Base-by-base conservation (phyloP, 2,797 vertebrate genomes). In the Melanotaenia nigrans region DNA sequence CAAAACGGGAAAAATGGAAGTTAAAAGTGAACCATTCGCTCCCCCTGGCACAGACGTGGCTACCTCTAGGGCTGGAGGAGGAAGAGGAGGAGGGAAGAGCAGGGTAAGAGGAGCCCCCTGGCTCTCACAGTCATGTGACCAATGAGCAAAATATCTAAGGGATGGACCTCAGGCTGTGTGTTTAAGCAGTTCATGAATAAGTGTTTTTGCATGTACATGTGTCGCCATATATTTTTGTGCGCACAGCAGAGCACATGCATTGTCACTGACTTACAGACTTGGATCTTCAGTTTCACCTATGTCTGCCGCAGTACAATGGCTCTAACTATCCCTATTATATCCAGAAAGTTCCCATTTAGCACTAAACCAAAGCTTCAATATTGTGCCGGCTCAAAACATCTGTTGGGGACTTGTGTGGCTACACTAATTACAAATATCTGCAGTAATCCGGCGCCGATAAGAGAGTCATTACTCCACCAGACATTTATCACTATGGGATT, bases 401-500 rank as follows among this genome's bases (percentile, higher is more conserved):
- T 92, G 91, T 90, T 65, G 81, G 93, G 92, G 89, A 91, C 90
- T 93, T 90, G 90, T 92, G 93, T 92, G 91, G 89, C 88, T 93
- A 92, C 91, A 91, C 93, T 93, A 93, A 94, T 94, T 95, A 93
- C 93, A 94, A 94, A 93, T 92, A 94, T 93, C 90, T 90, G 86
- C 90, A 87, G 92, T 93, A 94, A 95, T 94, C 93, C 94, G 62
- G 79, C 66, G 71, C 85, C 84, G 93, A 95, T 95, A 95, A 95
- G 90, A 95, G 87, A 92, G 92, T 94, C 93, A 94, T 94, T 94
- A 94, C 93, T 94, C 90, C 87, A 86, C 71, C 87, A 94, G 93
- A 94, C 92, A 94, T 94, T 95, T 93, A 94, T 95, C 94, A 94
- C 91, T 92, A 76, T 88, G 82, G 91, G 93, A 94, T 94, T 94